Evolutionary conservation across 2,888 invertebrate species (phyloP), one percentile per base, ranked within the genome.

Genomic region (Stictocephala bisonia): DNA sequence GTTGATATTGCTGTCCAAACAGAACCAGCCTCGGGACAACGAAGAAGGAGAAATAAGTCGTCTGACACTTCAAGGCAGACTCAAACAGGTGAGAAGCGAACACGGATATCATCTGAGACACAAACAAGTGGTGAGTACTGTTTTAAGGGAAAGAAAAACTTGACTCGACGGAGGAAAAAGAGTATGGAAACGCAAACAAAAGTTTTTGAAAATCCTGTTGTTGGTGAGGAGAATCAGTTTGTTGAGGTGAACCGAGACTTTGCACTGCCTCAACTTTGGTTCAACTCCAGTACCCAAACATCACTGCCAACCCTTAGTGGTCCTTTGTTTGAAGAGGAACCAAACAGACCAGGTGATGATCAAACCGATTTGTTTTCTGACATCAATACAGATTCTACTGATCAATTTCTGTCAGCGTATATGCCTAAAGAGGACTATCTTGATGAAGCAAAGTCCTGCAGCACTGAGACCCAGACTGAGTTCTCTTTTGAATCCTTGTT

Each of bases 391-490:
- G 44, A 64, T 18, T 64, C 64, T 7, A 64, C 64, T n/a, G 64
- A 64, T 27, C 22, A 40, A 15, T 22, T 64, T 20, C 22, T 64
- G 7, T 64, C 64, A 6, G 24, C 64, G 7, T 44, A 27, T 26
- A 64, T 64, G 40, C 24, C 40, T 22, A 31, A 60, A 3, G 51
- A 68, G 4, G 70, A 53, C 13, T 35, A 40, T 15, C 11, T 73
- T 9, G 73, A 75, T 6, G 71, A 73, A 31, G 51, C 64, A 13
- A 75, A 72, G 40, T 73, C 66, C 73, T 87, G 88, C 72, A 86
- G 87, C 75, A 87, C 84, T 74, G 88, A 90, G 81, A 90, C 90
- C 0, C 90, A 90, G 81, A 90, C 90, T 0, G 88, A 88, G 78
- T 80, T 84, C 56, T 82, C 85, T 76, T 81, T 83, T 6, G 80